A percentile compares a stretch with the other conserved stretches of the same genome.
phyloP scores from a whole-genome alignment of 2,888 invertebrate species.

The Pammene aurita region DNA sequence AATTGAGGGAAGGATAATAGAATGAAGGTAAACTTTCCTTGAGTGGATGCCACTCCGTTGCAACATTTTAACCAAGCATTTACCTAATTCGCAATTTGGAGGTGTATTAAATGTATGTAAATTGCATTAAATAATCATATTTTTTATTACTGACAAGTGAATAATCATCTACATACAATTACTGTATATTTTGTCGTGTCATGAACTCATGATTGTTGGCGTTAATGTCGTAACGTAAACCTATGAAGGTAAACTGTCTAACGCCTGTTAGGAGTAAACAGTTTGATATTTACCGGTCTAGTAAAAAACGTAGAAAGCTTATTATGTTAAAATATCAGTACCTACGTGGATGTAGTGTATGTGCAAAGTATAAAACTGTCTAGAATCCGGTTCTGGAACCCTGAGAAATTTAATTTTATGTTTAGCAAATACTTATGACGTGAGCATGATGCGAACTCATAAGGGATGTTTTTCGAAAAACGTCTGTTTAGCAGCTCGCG shows the following conservation, averaged over 20 bases:
- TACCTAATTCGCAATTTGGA: not conserved
- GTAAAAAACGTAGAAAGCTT: no score
- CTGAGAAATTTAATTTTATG: not conserved
- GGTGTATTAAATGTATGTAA: not conserved
- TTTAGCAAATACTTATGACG: not conserved
- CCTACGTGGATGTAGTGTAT: no score
- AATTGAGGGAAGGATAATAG: constrained; percentile 6
- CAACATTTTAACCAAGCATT: not conserved
- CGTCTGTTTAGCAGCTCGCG: not conserved
- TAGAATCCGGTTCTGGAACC: not conserved
- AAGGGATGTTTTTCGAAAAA: not conserved
- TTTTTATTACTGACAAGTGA: no score
- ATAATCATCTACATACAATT: no score
- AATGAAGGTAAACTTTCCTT: constrained; percentile 1
- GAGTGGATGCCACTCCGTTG: not conserved
- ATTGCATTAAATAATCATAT: not conserved
- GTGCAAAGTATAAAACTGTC: not conserved
- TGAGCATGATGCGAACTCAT: not conserved
- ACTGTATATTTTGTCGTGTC: no score
- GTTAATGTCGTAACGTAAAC: no score
- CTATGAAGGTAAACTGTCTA: no score
- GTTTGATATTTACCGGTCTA: no score
- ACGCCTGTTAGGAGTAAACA: no score
- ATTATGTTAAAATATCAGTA: not conserved
- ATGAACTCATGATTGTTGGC: no score